Evolutionary conservation across 2,113 vertebrate genomes (phyloP), one percentile per base, ranked within the genome.

Genomic region (Phaethon lepturus): DNA sequence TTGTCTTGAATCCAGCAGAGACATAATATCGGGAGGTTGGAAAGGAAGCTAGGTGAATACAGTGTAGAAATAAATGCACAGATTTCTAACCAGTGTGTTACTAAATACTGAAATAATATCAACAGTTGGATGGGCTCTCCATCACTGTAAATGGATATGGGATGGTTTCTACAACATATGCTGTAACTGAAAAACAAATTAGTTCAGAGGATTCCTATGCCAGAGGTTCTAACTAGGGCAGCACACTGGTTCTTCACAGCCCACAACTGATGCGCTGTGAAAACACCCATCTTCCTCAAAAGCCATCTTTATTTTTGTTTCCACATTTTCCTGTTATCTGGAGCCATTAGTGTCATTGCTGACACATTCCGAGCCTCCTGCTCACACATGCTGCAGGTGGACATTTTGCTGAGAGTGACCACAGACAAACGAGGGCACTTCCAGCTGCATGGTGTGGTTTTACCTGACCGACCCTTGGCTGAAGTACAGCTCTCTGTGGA

Each of bases 401-500:
- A 52, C 24, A 45, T 45, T 72, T 52, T 58, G 33, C 40, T 72
- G 45, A 53, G 31, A 31, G 15, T 47, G 17, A 64, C 33, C 29
- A 45, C 13, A 38, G 55, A 38, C 1, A 17, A 68, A 20, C 6
- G 76, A 91, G 56, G 58, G 45, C 50, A 14, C 44, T 79, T 66
- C 15, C 47, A 95, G n/a, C 29, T 11, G 0, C 29, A 13, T 0
- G 0, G 19, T 8, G 26, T 60, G 49, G 25, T 58, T 88, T 83
- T 55, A 26, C 52, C 35, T 15, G 52, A 17, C 68, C 35, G 49
- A 28, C 58, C 13, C 25, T 26, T 63, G 42, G 67, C 58, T 50
- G 22, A 60, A 56, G 44, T 9, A 29, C 26, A 75, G 35, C 7
- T 63, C 52, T 19, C 42, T 44, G 31, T 55, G 69, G 52, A 11